A percentile compares a stretch with the other conserved stretches of the same genome.
These are phyloP conservation scores for Eupithecia inturbata DNA, from an alignment of 2,888 invertebrate species.

Conservation along the genomic window DNA sequence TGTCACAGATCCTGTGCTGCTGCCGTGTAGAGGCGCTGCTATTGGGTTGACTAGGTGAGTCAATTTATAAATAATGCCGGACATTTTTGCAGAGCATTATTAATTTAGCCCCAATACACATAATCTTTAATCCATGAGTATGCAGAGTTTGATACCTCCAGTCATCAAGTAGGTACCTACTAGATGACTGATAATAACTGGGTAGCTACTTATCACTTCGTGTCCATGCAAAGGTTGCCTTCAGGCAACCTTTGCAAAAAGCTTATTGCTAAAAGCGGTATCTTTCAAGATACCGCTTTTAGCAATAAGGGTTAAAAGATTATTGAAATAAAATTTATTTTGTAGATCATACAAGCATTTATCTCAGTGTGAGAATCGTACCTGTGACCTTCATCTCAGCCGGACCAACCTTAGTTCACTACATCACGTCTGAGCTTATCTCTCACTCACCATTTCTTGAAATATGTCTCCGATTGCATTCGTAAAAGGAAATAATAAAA, in stretches of 20 bases:
- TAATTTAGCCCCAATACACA: too few species aligned
- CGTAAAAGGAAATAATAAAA: neutral
- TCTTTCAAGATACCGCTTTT: neutral
- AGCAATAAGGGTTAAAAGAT: neutral
- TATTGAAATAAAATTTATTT: too few species aligned
- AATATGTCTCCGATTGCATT: neutral
- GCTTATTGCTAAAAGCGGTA: too few species aligned
- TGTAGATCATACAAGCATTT: too few species aligned
- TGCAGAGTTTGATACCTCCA: too few species aligned
- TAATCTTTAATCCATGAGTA: too few species aligned
- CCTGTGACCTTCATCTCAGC: neutral
- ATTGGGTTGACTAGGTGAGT: slow-evolving; percentile 70
- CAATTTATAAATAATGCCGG: neutral
- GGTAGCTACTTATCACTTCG: neutral
- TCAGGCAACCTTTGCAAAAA: too few species aligned
- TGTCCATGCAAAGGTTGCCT: too few species aligned
- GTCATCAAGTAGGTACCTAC: too few species aligned
- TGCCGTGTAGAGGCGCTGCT: slow-evolving; percentile 76
- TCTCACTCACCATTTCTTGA: neutral
- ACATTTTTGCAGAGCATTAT: too few species aligned
- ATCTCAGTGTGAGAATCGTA: slow-evolving; percentile 1
- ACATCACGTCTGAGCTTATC: neutral
- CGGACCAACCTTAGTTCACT: neutral
- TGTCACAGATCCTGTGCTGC: slow-evolving; percentile 87
- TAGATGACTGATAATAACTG: neutral